Evolutionary conservation across 1,140 invertebrate species (phyloP), one percentile per base, ranked within the genome.

Genomic region (Aradophagus sp.): DNA sequence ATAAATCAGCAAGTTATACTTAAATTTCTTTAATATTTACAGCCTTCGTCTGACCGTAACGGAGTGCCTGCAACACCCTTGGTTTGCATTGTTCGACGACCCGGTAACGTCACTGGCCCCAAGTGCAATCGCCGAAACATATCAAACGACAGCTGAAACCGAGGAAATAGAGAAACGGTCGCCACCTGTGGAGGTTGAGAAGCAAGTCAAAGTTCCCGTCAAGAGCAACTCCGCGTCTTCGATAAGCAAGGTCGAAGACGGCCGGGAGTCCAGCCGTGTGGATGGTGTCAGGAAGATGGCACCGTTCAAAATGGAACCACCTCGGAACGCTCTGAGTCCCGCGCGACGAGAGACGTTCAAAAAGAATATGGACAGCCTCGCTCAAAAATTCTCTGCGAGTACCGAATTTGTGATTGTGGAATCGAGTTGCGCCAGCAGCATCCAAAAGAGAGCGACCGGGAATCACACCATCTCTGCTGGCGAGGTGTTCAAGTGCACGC

Each of bases 61-160:
- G 17, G 87, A 91, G 45, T 91, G 90, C 66, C 83, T 91, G 7
- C 79, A 88, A 31, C 90, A 92, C 77, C 79, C 88, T 1, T 92
- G 91, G 91, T 84, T 91, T 65, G 31, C 11, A 5, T 47, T 78
- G 36, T 82, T 78, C 70, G 74, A 80, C 26, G 79, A 77, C 10
- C 74, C 77, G 2, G 45, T 61, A 14, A 36, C 71, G 5, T 44
- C 79, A 2, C 35, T 41, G 6, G 0, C 32, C 1, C 1, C 20
- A 4, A n/a, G 10, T 23, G 0, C 50, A 10, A 41, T 1, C 16
- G 0, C 27, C 7, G 66, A 77, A 6, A 12, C 65, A 1, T 50
- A 26, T 42, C 39, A 50, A 39, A 13, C 74, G 11, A 50, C 47
- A 2, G 53, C 62, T 1, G 47, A 72, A 1, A n/a, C 3, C 5